Percentiles rank a stretch among this genome's conserved stretches.
Conservation (phyloP, 2,888 invertebrate genomes). For the Andrena hattorfiana region DNA sequence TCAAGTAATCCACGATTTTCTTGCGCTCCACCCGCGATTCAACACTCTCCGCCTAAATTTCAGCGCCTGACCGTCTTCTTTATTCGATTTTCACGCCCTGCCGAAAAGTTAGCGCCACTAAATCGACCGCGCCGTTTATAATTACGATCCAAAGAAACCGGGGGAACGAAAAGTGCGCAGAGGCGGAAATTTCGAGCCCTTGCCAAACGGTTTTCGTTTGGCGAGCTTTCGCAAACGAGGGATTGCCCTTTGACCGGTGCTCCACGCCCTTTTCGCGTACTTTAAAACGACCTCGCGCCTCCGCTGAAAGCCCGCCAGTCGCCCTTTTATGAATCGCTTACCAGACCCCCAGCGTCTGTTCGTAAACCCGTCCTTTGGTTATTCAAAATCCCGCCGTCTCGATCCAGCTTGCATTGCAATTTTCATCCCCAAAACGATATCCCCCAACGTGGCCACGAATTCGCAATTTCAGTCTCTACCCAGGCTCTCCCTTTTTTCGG, state of each 20-base stretch:
- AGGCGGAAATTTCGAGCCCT: neutral
- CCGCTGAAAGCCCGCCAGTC: constrained; percentile 29
- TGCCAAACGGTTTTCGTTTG: neutral
- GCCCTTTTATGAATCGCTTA: constrained; percentile 42
- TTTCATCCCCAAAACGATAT: neutral
- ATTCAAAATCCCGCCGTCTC: neutral
- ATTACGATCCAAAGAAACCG: neutral
- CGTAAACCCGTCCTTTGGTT: constrained; percentile 4
- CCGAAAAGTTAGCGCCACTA: no score
- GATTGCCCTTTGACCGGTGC: constrained; percentile 33
- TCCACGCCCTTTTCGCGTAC: constrained; percentile 57
- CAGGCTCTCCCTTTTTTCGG: neutral
- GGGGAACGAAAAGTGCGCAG: neutral
- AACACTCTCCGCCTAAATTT: no score
- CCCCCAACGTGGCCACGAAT: neutral
- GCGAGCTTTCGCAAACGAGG: constrained; percentile 31
- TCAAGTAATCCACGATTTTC: neutral
- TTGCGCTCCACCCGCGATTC: neutral
- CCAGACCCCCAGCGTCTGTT: neutral
- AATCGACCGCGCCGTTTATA: neutral
- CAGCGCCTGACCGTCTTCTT: no score
- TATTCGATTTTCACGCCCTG: no score
- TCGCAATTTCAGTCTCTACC: neutral
- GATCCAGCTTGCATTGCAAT: neutral
- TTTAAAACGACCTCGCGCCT: constrained; percentile 52